Evolutionary conservation across 2,113 vertebrate species (phyloP).

Genomic region (Cephalopholis sonnerati): DNA sequence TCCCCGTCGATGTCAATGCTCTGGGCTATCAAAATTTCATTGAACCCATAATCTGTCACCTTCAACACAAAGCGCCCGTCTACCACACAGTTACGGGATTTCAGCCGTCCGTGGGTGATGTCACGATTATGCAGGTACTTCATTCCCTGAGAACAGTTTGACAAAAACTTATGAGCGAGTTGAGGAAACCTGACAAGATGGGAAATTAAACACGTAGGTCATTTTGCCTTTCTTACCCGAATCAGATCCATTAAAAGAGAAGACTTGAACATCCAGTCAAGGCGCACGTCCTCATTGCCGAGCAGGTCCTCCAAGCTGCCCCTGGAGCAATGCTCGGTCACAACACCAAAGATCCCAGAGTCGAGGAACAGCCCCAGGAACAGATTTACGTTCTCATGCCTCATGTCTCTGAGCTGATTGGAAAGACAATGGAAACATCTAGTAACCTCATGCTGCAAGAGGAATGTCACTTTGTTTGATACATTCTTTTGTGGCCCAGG

Average conservation of each 20-base stretch:
- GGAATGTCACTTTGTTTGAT: not conserved
- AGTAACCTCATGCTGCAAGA: not conserved
- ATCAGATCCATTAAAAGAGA: constrained; percentile 94
- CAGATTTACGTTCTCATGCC: constrained; percentile 94
- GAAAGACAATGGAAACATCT: constrained; percentile 12
- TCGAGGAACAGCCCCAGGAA: constrained; percentile 93
- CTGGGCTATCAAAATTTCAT: constrained; percentile 86
- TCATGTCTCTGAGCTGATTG: constrained; percentile 90
- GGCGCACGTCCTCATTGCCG: constrained; percentile 91
- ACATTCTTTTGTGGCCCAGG: not conserved
- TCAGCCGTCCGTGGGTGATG: constrained; percentile 91
- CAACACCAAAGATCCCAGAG: constrained; percentile 87
- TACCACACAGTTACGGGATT: constrained; percentile 95
- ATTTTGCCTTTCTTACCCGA: constrained; percentile 82
- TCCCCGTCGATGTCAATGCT: constrained; percentile 53
- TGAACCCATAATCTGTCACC: constrained; percentile 92
- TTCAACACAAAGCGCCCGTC: constrained; percentile 96
- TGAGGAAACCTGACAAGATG: not conserved
- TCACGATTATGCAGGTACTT: constrained; percentile 91
- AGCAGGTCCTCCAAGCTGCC: constrained; percentile 94
- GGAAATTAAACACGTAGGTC: not conserved
- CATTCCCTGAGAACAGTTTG: constrained; percentile 85
- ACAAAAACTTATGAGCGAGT: not conserved
- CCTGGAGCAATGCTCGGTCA: constrained; percentile 92
- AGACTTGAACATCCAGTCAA: constrained; percentile 99